Base-by-base conservation (phyloP, 1,140 invertebrate species). In the Drosophila parvula region DNA sequence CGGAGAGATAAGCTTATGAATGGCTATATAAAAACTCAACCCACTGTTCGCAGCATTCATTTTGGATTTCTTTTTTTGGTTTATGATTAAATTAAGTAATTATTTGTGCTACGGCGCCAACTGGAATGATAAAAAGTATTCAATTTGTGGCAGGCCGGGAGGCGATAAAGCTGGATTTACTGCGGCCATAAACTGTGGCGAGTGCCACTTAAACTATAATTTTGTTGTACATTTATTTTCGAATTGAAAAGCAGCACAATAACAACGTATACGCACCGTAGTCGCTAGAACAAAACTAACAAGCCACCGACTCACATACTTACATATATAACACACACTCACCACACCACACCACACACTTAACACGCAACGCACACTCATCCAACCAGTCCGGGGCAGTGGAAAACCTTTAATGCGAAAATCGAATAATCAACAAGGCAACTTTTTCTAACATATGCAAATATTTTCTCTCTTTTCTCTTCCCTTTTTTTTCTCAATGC, bases 81-180 rank as follows among this genome's bases (percentile, higher is more conserved):
- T 83, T 88, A 79, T 89, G 84, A 71, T 89, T 81, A 80, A 88
- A 89, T 88, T 78, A 89, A 88, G 84, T 88, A 88, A 88, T 88
- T 88, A 84, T 84, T 88, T 88, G 67, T 60, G 57, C 60, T 65
- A 43, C 69, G 82, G 82, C 82, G 81, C 82, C 82, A 70, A 70
- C 62, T 53, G 22, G 68, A 78, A 61, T 59, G 68, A 61, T 45
- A 81, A 63, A 53, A 78, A 65, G 40, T 58, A 78, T 78, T 77
- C 50, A 78, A 73, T 81, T 69, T 78, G 69, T 48, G 44, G 50
- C 63, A 76, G 74, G 74, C 32, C 36, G 67, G 67, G 51, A 80
- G 50, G 53, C 59, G 62, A 59, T 71, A 71, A 69, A 78, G 50
- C 57, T 78, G 55, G 63, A 78, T 78, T 81, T 74, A 84, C 62